phyloP scores from a whole-genome alignment of 1,140 invertebrate species.

The Eriocheir sinensis region DNA sequence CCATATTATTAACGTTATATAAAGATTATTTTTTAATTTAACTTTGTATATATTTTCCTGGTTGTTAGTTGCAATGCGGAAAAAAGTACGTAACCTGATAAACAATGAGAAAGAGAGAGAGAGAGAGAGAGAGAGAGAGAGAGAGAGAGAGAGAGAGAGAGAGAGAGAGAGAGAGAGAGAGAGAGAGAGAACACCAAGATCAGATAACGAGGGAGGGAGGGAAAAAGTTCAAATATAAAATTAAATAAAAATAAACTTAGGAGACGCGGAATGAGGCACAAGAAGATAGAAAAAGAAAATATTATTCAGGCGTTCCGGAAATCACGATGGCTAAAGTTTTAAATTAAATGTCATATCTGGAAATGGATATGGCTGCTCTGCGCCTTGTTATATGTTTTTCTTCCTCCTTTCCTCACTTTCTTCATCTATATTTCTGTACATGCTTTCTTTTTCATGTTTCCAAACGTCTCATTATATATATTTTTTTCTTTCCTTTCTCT shows the following conservation, averaged over 20 bases:
- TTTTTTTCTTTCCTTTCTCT: neutral
- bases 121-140: constrained; percentile 42
- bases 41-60: too few relatives aligned
- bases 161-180: neutral
- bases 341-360: constrained; percentile 25
- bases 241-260: neutral
- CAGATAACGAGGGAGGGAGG: constrained; percentile 7
- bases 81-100: neutral
- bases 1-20: too few relatives aligned
- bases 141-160: constrained; percentile 43
- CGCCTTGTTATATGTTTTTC: neutral
- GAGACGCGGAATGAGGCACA: neutral
- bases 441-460: neutral
- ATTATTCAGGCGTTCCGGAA: neutral
- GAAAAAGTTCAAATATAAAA: neutral
- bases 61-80: too few relatives aligned
- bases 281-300: neutral
- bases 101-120: neutral
- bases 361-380: neutral
- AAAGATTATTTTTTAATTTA: too few relatives aligned
- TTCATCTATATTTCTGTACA: too few relatives aligned
- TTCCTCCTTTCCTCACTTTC: neutral
- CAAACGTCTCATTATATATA: too few relatives aligned
- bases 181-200: constrained; percentile 45
- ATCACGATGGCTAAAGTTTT: neutral